These are phyloP conservation scores for Octodonta nipae DNA, from an alignment of 2,888 invertebrate species.

Conservation along the genomic window DNA sequence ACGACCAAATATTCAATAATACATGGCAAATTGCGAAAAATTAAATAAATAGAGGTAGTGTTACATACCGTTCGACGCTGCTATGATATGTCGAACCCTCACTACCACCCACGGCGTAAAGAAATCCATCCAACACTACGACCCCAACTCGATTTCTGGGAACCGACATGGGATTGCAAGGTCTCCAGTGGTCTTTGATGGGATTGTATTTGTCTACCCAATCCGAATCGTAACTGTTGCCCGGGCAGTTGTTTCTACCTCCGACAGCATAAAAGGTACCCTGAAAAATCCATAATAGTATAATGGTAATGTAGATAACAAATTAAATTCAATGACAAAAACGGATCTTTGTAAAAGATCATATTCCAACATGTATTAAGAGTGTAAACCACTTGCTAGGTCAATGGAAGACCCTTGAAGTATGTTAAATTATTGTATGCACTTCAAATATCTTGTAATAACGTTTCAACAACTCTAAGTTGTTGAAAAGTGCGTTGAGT, in stretches of 20 bases:
- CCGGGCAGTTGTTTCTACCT: constrained; percentile 81
- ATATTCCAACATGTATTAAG: too few species aligned
- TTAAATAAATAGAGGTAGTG: too few species aligned
- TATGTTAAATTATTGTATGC: too few species aligned
- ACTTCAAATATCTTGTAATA: too few species aligned
- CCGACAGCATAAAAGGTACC: constrained; percentile 86
- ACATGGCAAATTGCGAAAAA: too few species aligned
- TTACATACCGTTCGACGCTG: constrained; percentile 70
- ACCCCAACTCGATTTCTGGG: constrained; percentile 82
- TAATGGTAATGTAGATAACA: background rate
- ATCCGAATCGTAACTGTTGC: constrained; percentile 73
- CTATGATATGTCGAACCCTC: constrained; percentile 74
- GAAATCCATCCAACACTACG: constrained; percentile 81
- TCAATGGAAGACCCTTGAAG: too few species aligned
- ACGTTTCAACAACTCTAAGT: too few species aligned
- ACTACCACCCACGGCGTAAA: constrained; percentile 87
- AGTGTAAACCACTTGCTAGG: too few species aligned
- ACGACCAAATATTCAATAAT: too few species aligned
- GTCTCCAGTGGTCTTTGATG: constrained; percentile 70
- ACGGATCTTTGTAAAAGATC: too few species aligned
- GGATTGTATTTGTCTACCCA: constrained; percentile 86
- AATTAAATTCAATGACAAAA: too few species aligned
- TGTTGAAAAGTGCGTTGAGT: too few species aligned
- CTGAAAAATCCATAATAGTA: constrained; percentile 26
- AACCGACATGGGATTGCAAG: constrained; percentile 76